phyloP scores from a whole-genome alignment of 2,797 vertebrate species.

The Acanthis flammea region DNA sequence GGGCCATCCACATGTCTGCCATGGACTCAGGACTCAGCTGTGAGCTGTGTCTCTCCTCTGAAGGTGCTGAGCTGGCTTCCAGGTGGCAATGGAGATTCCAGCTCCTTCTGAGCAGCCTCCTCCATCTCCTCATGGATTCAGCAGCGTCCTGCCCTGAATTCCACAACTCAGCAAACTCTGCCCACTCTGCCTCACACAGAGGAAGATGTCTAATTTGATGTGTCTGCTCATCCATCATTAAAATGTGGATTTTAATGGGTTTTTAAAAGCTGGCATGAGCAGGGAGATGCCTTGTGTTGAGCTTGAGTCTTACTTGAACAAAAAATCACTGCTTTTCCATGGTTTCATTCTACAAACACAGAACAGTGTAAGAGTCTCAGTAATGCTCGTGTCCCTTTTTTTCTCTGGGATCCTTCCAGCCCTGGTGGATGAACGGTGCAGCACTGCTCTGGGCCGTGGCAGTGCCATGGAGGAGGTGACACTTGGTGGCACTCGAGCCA shows the following conservation, averaged over 20 bases:
- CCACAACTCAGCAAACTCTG: neutral
- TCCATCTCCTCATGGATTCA: neutral
- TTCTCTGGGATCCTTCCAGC: neutral
- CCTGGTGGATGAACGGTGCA: neutral
- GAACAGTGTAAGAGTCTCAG: neutral
- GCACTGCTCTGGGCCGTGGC: neutral
- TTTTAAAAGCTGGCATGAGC: neutral
- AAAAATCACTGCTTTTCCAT: neutral
- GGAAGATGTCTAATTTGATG: neutral
- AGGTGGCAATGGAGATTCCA: neutral
- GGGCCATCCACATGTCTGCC: neutral
- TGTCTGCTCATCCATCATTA: neutral
- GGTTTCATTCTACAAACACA: neutral
- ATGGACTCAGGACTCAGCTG: neutral
- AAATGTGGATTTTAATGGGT: neutral
- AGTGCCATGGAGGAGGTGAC: neutral
- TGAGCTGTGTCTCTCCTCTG: neutral
- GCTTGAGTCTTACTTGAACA: neutral
- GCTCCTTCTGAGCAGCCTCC: neutral
- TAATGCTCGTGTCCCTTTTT: neutral
- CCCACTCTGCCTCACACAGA: rapidly evolving
- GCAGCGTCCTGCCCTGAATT: neutral
- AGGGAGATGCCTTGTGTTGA: neutral
- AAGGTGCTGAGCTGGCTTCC: neutral
- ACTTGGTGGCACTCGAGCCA: neutral